These are phyloP conservation scores for Eudemis profundana DNA, from an alignment of 2,888 invertebrate genomes.

Conservation along the genomic window DNA sequence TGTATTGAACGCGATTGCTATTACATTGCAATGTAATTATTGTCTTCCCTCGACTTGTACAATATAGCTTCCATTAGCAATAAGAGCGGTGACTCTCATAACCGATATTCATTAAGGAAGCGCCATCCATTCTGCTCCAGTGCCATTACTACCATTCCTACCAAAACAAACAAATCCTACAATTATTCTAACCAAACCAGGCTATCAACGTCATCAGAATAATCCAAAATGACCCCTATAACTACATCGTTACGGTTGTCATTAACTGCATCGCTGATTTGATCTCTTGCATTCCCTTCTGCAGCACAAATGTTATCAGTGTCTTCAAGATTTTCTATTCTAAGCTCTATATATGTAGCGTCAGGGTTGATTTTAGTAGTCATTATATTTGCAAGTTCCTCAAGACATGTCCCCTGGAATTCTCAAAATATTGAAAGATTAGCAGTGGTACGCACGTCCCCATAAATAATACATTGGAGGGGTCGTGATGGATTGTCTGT, in stretches of 20 bases:
- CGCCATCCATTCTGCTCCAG: slow-evolving; percentile 78
- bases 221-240: slow-evolving; percentile 49
- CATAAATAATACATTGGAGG: slow-evolving; percentile 84
- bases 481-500: slow-evolving; percentile 83
- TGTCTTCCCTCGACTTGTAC: slow-evolving; percentile 32
- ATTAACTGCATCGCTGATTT: slow-evolving; percentile 52
- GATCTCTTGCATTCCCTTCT: slow-evolving; percentile 62
- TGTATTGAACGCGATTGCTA: slow-evolving; percentile 18
- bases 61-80: slow-evolving; percentile 56
- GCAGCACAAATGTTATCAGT: slow-evolving; percentile 56
- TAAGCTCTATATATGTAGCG: slow-evolving; percentile 54
- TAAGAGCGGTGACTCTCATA: slow-evolving; percentile 72
- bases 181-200: slow-evolving; percentile 74
- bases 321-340: slow-evolving; percentile 42
- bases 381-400: slow-evolving; percentile 38
- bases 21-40: slow-evolving; percentile 31
- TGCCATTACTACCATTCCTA: slow-evolving; percentile 77
- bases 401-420: slow-evolving; percentile 69
- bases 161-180: slow-evolving; percentile 83
- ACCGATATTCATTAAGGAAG: slow-evolving; percentile 80
- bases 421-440: slow-evolving; percentile 85
- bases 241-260: slow-evolving; percentile 48
- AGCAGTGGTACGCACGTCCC: slow-evolving; percentile 80
- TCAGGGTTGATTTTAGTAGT: slow-evolving; percentile 46
- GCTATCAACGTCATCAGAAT: slow-evolving; percentile 40